A percentile compares a stretch with the other conserved stretches of the same genome.
phyloP scores from a whole-genome alignment of 2,888 invertebrate species.

The Andricus curvator region DNA sequence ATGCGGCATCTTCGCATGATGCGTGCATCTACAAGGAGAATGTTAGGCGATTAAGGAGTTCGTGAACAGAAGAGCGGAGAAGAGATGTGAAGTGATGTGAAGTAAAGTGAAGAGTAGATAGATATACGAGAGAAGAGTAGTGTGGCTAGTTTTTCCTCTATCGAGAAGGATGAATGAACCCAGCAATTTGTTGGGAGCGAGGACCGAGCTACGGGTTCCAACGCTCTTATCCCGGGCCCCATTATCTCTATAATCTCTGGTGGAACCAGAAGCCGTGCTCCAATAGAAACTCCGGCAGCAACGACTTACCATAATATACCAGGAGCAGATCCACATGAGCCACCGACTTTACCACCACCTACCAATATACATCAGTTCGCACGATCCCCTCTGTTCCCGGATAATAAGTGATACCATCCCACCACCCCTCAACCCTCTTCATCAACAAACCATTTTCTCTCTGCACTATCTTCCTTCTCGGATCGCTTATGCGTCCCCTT shows the following conservation, averaged over 20 bases:
- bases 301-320: slow-evolving; percentile 68
- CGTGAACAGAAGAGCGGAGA: slow-evolving; percentile 28
- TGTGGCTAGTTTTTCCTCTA: slow-evolving; percentile 74
- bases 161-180: slow-evolving; percentile 77
- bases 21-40: slow-evolving; percentile 27
- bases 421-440: slow-evolving; percentile 36
- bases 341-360: slow-evolving; percentile 33
- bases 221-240: slow-evolving; percentile 50
- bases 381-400: slow-evolving; percentile 15
- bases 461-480: neutral
- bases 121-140: slow-evolving; percentile 55
- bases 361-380: slow-evolving; percentile 32
- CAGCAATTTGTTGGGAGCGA: slow-evolving; percentile 77
- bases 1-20: slow-evolving; percentile 25
- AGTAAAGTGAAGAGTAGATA: neutral
- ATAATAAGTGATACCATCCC: slow-evolving; percentile 28
- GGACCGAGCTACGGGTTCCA: slow-evolving; percentile 64
- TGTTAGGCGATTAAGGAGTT: slow-evolving; percentile 44
- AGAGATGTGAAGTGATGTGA: neutral
- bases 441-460: slow-evolving; percentile 31
- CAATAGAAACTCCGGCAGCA: slow-evolving; percentile 63
- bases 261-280: slow-evolving; percentile 58
- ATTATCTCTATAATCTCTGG: slow-evolving; percentile 64
- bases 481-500: slow-evolving; percentile 40
- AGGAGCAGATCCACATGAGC: slow-evolving; percentile 56